Evolutionary conservation across 2,113 vertebrate genomes (phyloP).

Genomic region (Campylomormyrus tamandua): DNA sequence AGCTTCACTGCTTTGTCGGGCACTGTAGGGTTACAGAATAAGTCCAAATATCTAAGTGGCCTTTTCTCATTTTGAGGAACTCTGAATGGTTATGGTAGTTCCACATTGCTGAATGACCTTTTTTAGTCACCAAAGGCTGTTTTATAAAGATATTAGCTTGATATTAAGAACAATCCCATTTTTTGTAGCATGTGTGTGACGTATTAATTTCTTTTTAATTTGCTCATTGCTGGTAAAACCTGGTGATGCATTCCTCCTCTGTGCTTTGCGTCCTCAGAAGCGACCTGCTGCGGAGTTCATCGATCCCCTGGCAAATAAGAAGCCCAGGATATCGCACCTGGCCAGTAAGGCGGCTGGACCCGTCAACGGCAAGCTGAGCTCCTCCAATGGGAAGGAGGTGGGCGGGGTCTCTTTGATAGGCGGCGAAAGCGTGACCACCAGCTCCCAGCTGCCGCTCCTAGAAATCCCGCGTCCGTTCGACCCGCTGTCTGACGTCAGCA

Average conservation of each 20-base stretch:
- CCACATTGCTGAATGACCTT: neutral
- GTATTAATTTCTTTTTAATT: neutral
- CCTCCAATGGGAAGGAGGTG: constrained; percentile 66
- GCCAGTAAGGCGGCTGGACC: constrained; percentile 67
- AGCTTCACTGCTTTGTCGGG: neutral
- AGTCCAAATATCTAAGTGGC: neutral
- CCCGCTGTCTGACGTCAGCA: constrained; percentile 80
- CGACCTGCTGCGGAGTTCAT: constrained; percentile 77
- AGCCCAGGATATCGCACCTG: constrained; percentile 83
- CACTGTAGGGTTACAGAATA: neutral
- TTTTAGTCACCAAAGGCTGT: neutral
- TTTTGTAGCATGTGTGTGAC: neutral
- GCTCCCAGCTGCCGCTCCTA: constrained; percentile 55
- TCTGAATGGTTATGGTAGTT: neutral
- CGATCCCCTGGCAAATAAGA: constrained; percentile 84
- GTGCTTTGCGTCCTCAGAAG: constrained; percentile 61
- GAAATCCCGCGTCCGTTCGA: constrained; percentile 74
- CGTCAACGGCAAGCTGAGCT: constrained; percentile 73
- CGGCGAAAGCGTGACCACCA: constrained; percentile 44
- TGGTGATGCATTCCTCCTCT: neutral
- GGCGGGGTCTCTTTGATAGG: constrained; percentile 29
- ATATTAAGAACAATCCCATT: neutral
- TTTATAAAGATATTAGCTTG: neutral
- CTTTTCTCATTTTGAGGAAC: neutral
- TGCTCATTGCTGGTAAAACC: neutral